Base-by-base conservation (phyloP, 2,888 invertebrate species). In the Allacma fusca region DNA sequence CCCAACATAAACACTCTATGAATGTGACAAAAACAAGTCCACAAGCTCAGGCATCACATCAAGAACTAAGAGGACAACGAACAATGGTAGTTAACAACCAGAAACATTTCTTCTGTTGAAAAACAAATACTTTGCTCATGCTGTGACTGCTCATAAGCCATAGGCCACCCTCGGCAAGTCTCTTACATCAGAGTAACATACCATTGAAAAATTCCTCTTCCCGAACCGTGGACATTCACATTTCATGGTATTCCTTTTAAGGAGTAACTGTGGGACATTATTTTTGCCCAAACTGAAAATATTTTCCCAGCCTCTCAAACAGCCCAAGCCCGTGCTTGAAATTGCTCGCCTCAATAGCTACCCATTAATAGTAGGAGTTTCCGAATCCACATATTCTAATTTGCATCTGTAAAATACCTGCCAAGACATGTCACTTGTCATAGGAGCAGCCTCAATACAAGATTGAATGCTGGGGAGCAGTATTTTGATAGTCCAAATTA, bases 71-170 rank as follows among this genome's bases (percentile, higher is more conserved):
- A 28, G 50, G 50, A 71, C 62, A 79, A 73, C 67, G 73, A 79
- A 57, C 43, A 77, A 59, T 65, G 71, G 78, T 78, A 67, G 80
- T 80, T 80, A 80, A 80, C 78, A 78, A 78, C 50, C 43, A 69
- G 76, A 80, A 78, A 69, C 73, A 75, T 78, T 80, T 77, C 77
- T 74, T 44, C 67, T 43, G 65, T 73, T 75, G 75, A 69, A 75
- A 80, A 78, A 75, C 75, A 76, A 80, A 80, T 76, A 76, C 75
- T 74, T 78, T 70, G 44, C 62, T 78, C 80, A 76, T 78, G 80
- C 80, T 80, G 80, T 62, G 78, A 71, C 68, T 21, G 26, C 67
- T 77, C 72, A 29, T 75, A 62, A 40, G 4, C 16, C 9, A 40
- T 5, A 73, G 74, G 75, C 79, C 72, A 76, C 75, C 77, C 77